Conservation (phyloP, 2,113 vertebrate genomes). For the Etheostoma spectabile region DNA sequence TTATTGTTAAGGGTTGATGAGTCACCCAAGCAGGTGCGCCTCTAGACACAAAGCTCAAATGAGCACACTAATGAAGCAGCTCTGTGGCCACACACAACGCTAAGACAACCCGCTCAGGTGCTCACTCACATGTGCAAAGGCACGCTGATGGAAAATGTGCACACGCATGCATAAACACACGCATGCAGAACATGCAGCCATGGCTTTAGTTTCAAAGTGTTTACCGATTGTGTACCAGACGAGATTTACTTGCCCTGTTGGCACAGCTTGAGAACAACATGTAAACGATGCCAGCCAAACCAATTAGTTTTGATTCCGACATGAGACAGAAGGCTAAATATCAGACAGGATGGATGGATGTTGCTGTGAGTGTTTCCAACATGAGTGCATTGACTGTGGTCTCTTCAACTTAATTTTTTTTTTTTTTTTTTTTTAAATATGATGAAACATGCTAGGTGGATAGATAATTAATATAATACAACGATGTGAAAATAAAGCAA, state of each 20-base stretch:
- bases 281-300: conserved; percentile 65
- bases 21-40: conserved; percentile 59
- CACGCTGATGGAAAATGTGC: conserved; percentile 1
- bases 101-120: conserved; percentile 22
- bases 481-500: background rate
- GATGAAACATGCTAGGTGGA: background rate
- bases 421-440: background rate
- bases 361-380: conserved; percentile 20
- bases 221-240: conserved; percentile 59
- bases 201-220: conserved; percentile 58
- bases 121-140: conserved; percentile 26
- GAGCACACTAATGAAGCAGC: conserved; percentile 40
- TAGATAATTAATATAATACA: background rate
- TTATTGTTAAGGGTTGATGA: conserved; percentile 38
- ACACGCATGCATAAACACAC: conserved; percentile 29
- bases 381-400: conserved; percentile 3
- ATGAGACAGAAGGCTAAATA: conserved; percentile 61
- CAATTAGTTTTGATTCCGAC: conserved; percentile 76
- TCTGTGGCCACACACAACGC: background rate
- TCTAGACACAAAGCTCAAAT: conserved; percentile 51
- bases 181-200: conserved; percentile 10
- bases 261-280: conserved; percentile 69
- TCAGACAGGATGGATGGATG: conserved; percentile 43
- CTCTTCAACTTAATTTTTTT: background rate
- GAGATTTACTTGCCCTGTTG: conserved; percentile 63